phyloP scores from a whole-genome alignment of 1,140 invertebrate genomes.

The Drosophila sechellia region DNA sequence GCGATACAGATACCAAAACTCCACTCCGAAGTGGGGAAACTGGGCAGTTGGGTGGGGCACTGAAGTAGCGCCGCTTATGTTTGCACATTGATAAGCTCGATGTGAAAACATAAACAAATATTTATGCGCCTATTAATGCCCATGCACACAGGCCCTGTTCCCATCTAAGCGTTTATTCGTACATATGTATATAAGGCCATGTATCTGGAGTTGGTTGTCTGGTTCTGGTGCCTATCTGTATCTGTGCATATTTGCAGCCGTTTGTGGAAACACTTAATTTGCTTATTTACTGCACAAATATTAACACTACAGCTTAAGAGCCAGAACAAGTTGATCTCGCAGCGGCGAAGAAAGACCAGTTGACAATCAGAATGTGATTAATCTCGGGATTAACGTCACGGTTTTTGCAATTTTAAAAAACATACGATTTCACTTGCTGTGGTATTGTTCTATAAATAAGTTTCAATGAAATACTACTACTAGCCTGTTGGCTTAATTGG shows the following conservation, averaged over 20 bases:
- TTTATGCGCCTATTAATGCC: constrained; percentile 63
- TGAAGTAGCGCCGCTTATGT: constrained; percentile 51
- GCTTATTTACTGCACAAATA: constrained; percentile 51
- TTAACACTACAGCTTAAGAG: constrained; percentile 39
- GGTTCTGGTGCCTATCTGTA: constrained; percentile 17
- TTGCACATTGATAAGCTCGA: constrained; percentile 68
- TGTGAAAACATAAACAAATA: constrained; percentile 74
- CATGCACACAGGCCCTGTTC: constrained; percentile 11
- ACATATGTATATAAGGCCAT: neutral
- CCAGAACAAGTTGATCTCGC: constrained; percentile 37
- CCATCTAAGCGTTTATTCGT: neutral
- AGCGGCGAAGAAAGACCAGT: constrained; percentile 9
- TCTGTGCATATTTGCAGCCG: constrained; percentile 44
- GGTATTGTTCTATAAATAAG: constrained; percentile 20
- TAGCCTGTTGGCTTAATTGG: neutral
- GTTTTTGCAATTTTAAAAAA: constrained; percentile 34
- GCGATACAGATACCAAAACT: constrained; percentile 14
- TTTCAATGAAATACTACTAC: neutral
- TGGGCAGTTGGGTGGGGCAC: neutral
- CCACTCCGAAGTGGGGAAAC: neutral
- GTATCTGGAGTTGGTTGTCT: constrained; percentile 14
- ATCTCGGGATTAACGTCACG: constrained; percentile 28
- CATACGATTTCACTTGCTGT: constrained; percentile 15
- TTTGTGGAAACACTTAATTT: constrained; percentile 51
- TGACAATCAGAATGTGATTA: constrained; percentile 37